Base-by-base conservation (phyloP, 2,888 invertebrate genomes). In the Pollenia amentaria region DNA sequence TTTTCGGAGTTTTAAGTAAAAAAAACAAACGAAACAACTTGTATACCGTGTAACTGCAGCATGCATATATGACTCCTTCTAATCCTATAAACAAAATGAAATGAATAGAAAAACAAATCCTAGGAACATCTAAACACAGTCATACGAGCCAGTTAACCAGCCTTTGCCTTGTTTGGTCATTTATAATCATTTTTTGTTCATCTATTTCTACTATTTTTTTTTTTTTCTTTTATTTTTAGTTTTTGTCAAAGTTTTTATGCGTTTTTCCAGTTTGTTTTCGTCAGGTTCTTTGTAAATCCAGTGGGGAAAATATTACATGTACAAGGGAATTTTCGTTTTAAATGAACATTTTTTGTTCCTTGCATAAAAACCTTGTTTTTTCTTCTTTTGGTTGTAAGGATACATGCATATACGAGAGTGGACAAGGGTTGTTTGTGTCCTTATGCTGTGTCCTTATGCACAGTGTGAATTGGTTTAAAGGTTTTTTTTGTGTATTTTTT, bases 171-270 rank as follows among this genome's bases (percentile, higher is more conserved):
- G 70, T 83, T 84, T 73, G 84, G 87, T 87, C 87, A 87, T 87
- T 87, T 87, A 87, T 87, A 87, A 87, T 84, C 80, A 84, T 77
- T 80, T 84, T 79, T 87, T 79, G 77, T 80, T 78, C 42, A 69
- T 77, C 53, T 73, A 42, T 51, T 51, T 53, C 18, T 29, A 16
- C 1, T 21, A 6, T 75, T 65, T 48, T 73, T 55, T 21, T n/a
- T 21, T 64, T 3, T 73, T 6, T 44, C 8, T 40, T 16, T 38
- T 69, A 53, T 76, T 72, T 83, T 38, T 78, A 78, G 64, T 84
- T 78, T 46, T 64, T 80, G 82, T 83, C 82, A 87, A 88, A 87
- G 88, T 87, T 85, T 80, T 80, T 87, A 83, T 85, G 87, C 87
- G 80, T 87, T 87, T 65, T 79, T 65, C 16, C 75, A 57, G 79